These are phyloP conservation scores for Dryadula phaetusa DNA, from an alignment of 2,888 invertebrate species.

Conservation along the genomic window DNA sequence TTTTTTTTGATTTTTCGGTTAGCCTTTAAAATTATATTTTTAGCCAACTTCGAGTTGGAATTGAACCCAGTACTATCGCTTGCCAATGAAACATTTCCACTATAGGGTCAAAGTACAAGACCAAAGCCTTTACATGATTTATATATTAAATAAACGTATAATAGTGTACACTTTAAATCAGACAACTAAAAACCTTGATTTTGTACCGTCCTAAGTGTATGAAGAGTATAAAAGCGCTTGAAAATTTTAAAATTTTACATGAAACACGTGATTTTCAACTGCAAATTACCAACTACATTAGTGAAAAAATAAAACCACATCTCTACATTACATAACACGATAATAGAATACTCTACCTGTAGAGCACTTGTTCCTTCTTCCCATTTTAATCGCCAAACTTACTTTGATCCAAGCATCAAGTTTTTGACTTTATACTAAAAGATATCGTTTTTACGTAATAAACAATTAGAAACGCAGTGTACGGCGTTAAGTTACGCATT, in stretches of 20 bases:
- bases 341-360: neutral
- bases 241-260: neutral
- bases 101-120: no score
- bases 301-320: neutral
- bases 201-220: neutral
- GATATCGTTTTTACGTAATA: neutral
- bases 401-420: slow-evolving; percentile 1
- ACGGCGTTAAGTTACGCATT: no score
- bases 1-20: no score
- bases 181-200: neutral
- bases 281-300: slow-evolving; percentile 4
- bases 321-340: neutral
- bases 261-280: neutral
- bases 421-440: neutral
- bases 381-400: slow-evolving; percentile 2
- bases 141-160: no score
- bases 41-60: no score
- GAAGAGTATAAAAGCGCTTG: neutral
- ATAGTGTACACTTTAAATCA: no score
- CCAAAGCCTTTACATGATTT: no score
- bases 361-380: slow-evolving; percentile 5
- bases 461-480: no score
- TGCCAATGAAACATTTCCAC: no score
- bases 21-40: no score
- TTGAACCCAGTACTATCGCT: no score